Conservation (phyloP, 2,888 invertebrate genomes). For the Halictus quadricinctus region DNA sequence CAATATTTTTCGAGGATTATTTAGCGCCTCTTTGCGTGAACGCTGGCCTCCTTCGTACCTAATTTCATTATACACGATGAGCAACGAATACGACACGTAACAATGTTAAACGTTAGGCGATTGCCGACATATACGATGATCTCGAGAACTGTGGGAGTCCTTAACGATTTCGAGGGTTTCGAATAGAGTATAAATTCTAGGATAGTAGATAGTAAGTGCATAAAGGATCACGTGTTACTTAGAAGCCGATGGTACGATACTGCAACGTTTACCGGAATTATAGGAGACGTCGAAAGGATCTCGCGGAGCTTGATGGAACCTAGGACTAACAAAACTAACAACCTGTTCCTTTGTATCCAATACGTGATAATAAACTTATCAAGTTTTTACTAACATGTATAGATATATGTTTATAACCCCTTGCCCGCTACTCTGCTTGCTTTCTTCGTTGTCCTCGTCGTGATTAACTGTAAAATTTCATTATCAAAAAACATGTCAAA, state of each 20-base stretch:
- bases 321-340: constrained; percentile 61
- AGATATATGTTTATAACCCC: constrained; percentile 70
- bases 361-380: constrained; percentile 78
- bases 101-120: not conserved
- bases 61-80: constrained; percentile 21
- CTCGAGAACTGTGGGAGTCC: constrained; percentile 1
- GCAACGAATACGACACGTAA: constrained; percentile 39
- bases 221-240: constrained; percentile 15
- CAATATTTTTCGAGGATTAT: not conserved
- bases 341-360: constrained; percentile 73
- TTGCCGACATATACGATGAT: not conserved
- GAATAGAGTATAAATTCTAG: constrained; percentile 20
- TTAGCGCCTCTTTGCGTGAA: not conserved
- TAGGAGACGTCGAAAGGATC: constrained; percentile 19
- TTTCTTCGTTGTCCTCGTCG: constrained; percentile 44
- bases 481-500: not conserved
- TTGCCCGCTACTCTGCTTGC: constrained; percentile 62
- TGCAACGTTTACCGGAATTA: not conserved
- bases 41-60: not conserved
- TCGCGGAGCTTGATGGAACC: constrained; percentile 28
- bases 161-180: constrained; percentile 59
- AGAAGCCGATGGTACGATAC: constrained; percentile 1
- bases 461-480: constrained; percentile 5
- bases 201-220: constrained; percentile 11
- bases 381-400: constrained; percentile 76